Conservation (phyloP, 2,888 invertebrate species). For the Agriopis aurantiaria region DNA sequence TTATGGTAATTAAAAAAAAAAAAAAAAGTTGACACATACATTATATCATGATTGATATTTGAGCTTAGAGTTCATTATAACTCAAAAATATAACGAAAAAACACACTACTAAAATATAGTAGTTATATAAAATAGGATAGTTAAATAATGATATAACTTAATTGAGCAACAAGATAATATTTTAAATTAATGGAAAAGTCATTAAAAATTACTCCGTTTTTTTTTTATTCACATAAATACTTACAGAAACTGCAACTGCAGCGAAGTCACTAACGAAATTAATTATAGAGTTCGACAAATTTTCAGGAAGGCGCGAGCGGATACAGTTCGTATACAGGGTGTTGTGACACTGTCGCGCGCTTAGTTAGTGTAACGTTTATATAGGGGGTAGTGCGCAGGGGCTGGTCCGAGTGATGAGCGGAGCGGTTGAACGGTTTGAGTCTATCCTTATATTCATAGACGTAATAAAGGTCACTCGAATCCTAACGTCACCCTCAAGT, state of each 20-base stretch:
- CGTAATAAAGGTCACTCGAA: too few species aligned
- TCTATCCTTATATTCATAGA: neutral
- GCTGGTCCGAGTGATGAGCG: neutral
- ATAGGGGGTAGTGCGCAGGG: conserved; percentile 61
- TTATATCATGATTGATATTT: too few species aligned
- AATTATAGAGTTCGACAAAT: conserved; percentile 6
- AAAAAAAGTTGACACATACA: too few species aligned
- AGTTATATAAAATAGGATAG: too few species aligned
- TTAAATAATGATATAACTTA: too few species aligned
- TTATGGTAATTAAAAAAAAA: too few species aligned
- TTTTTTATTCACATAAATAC: neutral
- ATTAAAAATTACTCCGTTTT: too few species aligned
- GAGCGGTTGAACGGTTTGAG: conserved; percentile 26
- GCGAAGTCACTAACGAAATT: neutral
- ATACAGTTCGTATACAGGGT: conserved; percentile 51
- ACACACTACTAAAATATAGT: neutral
- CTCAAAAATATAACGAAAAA: neutral
- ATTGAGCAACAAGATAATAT: neutral
- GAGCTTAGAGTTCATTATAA: too few species aligned
- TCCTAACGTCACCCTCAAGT: too few species aligned
- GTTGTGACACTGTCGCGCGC: conserved; percentile 62
- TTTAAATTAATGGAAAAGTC: neutral
- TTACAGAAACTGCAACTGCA: conserved; percentile 16
- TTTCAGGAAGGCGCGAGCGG: conserved; percentile 10
- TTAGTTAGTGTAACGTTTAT: conserved; percentile 63